A percentile compares a stretch with the other conserved stretches of the same genome.
phyloP scores from a whole-genome alignment of 2,797 vertebrate species.

The Enteromius fasciolatus region DNA sequence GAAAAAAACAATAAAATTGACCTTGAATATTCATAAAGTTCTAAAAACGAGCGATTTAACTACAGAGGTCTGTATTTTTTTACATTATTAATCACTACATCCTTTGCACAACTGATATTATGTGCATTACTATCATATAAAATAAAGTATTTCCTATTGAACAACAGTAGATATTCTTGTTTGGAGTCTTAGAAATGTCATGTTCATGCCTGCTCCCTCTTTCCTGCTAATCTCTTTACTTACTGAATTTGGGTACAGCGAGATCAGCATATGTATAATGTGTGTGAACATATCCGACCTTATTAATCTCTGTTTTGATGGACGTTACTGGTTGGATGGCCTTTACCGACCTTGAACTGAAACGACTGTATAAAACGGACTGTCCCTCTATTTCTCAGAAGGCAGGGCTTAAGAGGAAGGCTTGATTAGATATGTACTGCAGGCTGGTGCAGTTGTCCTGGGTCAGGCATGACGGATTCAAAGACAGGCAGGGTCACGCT shows the following conservation, averaged over 20 bases:
- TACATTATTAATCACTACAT: neutral
- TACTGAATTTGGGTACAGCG: constrained; percentile 12
- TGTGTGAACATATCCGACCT: neutral
- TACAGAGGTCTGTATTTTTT: neutral
- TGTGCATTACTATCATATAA: neutral
- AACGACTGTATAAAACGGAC: constrained; percentile 25
- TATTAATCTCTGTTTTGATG: constrained; percentile 25
- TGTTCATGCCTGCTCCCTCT: neutral
- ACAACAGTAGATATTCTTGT: neutral
- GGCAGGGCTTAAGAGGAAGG: constrained; percentile 45
- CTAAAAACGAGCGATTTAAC: neutral
- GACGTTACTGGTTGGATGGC: constrained; percentile 1
- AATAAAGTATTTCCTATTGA: neutral
- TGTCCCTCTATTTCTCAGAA: constrained; percentile 35
- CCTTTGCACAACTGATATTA: neutral
- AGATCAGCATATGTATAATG: constrained; percentile 9
- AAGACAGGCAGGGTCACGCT: constrained; percentile 17
- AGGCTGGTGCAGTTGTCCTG: constrained; percentile 42
- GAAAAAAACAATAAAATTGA: neutral
- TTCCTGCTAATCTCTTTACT: neutral
- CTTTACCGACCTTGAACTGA: constrained; percentile 41
- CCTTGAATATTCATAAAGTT: neutral
- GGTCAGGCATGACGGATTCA: constrained; percentile 38
- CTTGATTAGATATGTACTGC: constrained; percentile 52
- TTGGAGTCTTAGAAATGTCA: neutral